These are phyloP conservation scores for Scolopax bukidnonensis DNA, from an alignment of 2,797 vertebrate genomes.

Conservation along the genomic window DNA sequence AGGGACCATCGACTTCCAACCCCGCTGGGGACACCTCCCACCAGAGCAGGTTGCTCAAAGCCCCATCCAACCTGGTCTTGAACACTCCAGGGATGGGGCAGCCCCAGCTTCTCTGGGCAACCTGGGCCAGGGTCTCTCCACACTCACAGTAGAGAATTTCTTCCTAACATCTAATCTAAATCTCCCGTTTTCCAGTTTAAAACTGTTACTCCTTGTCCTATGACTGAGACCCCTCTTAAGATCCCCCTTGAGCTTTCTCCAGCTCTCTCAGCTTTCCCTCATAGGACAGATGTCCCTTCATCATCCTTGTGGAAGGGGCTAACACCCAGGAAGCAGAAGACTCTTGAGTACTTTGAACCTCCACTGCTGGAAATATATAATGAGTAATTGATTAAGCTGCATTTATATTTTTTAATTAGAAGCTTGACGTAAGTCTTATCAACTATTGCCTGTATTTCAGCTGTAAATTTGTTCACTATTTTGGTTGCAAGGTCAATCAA, in stretches of 20 bases:
- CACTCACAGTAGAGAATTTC: neutral
- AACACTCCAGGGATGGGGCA: neutral
- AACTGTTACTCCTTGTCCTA: neutral
- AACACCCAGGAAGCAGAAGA: neutral
- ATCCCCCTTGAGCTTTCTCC: neutral
- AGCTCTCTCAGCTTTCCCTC: neutral
- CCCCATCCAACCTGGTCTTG: neutral
- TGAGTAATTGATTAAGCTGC: neutral
- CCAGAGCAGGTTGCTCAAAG: neutral
- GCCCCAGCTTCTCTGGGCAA: neutral
- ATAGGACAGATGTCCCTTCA: neutral
- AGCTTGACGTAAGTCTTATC: neutral
- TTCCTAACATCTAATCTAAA: neutral
- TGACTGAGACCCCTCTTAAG: neutral
- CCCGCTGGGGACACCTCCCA: neutral
- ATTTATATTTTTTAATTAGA: neutral
- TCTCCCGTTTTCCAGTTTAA: neutral
- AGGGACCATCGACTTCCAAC: neutral
- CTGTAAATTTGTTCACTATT: neutral
- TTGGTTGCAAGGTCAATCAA: neutral
- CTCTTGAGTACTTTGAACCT: neutral
- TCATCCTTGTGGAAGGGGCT: neutral
- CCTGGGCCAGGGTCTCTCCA: neutral
- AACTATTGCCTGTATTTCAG: neutral
- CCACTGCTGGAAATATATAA: neutral